Conservation (phyloP, 2,113 vertebrate genomes). For the Gracilinanus agilis region DNA sequence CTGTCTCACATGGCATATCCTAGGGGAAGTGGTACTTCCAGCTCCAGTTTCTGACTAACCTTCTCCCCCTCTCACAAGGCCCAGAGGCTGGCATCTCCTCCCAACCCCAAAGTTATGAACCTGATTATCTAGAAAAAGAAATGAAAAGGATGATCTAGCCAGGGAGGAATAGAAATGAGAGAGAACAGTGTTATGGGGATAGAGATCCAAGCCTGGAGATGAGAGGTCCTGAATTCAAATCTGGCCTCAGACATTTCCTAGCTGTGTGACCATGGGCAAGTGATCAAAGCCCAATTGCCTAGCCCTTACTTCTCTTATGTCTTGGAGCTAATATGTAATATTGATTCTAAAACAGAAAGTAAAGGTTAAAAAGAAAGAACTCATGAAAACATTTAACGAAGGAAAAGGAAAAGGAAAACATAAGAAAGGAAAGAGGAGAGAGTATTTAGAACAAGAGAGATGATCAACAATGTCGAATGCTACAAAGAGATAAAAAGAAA, state of each 20-base stretch:
- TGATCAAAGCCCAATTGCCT: too few species aligned
- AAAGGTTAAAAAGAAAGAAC: too few species aligned
- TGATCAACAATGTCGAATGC: background rate
- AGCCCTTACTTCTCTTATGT: too few species aligned
- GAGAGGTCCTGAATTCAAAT: too few species aligned
- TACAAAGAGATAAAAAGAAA: background rate
- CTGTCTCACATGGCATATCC: background rate
- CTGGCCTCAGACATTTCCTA: too few species aligned
- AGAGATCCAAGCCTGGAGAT: too few species aligned
- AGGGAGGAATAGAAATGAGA: background rate
- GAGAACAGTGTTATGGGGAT: background rate
- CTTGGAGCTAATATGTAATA: too few species aligned
- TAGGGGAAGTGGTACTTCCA: background rate
- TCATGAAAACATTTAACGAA: too few species aligned
- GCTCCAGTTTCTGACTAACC: too few species aligned
- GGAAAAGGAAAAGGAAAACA: too few species aligned
- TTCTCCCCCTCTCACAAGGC: background rate
- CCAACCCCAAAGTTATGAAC: background rate
- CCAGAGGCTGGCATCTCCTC: background rate
- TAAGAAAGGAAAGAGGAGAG: background rate
- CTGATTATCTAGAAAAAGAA: slow-evolving; percentile 23
- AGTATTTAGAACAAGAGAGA: background rate
- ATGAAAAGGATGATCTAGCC: background rate
- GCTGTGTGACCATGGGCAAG: too few species aligned
- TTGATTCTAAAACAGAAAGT: background rate